Evolutionary conservation across 2,113 vertebrate genomes (phyloP), one percentile per base, ranked within the genome.

Genomic region (Gallinago jamesoni): DNA sequence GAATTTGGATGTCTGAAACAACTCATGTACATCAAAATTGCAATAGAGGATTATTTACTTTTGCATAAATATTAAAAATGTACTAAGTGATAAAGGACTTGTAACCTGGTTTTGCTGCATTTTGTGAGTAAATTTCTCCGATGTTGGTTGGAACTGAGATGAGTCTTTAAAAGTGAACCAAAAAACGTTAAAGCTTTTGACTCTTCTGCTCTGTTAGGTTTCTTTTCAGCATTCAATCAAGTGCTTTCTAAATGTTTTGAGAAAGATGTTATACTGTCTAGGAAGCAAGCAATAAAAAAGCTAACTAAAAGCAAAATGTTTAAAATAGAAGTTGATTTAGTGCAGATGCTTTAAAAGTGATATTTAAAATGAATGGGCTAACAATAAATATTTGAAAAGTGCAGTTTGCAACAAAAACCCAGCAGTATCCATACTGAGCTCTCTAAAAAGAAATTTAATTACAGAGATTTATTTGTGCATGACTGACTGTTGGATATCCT

Each of bases 301-400:
- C 4, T 45, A 90, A 87, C 31, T 69, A 19, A 53, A 75, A 84
- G 25, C 3, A 84, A 90, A 90, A 72, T n/a, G 59, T 77, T 88
- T 90, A 70, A 89, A 91, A 90, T 59, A 62, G 70, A 81, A 78
- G 19, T 48, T 3, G 2, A 15, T 78, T 93, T 84, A 84, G 18
- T 89, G 41, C 8, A 86, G 56, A 72, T 45, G 25, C 25, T 75
- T 90, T 88, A 55, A 78, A 83, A 92, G 19, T 35, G 23, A n/a
- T 91, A 62, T 91, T 86, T 89, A 67, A 94, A 91, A 89, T 31
- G 27, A 84, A 80, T 39, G 23, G 28, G 4, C 10, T 84, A 68
- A 87, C 30, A 90, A 73, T 69, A 93, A 93, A 89, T 68, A 78
- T 70, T 93, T 89, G 50, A 82, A 82, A 96, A 93, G 39, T 64